phyloP scores from a whole-genome alignment of 2,888 invertebrate genomes.

The Drosophila mulleri region DNA sequence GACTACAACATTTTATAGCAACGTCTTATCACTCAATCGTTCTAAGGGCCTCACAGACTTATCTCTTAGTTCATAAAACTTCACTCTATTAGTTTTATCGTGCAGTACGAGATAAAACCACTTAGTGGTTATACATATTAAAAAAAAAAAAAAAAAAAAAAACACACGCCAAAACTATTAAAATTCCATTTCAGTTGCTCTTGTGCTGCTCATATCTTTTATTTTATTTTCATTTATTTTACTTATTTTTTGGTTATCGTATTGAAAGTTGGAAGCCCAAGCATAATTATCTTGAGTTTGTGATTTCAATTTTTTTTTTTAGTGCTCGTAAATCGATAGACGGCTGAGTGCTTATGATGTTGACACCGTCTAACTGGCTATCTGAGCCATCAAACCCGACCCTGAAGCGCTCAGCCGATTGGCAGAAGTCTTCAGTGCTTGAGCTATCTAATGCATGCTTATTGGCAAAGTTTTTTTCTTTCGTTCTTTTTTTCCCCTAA shows the following conservation, averaged over 20 bases:
- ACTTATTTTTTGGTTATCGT: neutral
- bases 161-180: neutral
- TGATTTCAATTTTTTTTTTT: constrained; percentile 32
- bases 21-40: neutral
- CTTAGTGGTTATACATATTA: neutral
- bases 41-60: neutral
- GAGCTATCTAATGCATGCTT: constrained; percentile 54
- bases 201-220: neutral
- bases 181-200: constrained; percentile 1
- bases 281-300: constrained; percentile 7
- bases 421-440: constrained; percentile 4
- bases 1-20: neutral
- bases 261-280: neutral
- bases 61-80: neutral
- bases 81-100: neutral
- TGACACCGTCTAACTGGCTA: constrained; percentile 31
- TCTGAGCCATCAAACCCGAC: neutral
- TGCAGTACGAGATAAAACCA: neutral
- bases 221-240: too few relatives aligned
- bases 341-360: constrained; percentile 23
- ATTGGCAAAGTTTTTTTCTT: constrained; percentile 63
- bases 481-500: constrained; percentile 28
- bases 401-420: constrained; percentile 15
- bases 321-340: constrained; percentile 15
- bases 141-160: too few relatives aligned